Base-by-base conservation (phyloP, 2,797 vertebrate genomes). In the Ctenosaura bakeri region DNA sequence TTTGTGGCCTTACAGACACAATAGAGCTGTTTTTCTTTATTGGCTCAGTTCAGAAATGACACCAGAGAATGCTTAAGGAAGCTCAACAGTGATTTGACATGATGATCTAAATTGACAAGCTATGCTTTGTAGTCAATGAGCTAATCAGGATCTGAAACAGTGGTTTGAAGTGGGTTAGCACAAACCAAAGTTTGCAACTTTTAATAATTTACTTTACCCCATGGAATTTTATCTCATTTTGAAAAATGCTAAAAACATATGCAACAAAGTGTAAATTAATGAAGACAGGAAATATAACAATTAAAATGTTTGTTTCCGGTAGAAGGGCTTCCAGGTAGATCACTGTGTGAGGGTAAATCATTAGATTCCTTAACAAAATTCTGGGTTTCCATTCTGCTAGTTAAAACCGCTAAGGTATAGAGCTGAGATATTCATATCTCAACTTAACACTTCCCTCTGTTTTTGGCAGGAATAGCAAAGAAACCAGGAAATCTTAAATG, bases 181-280 rank as follows among this genome's bases (percentile, higher is more conserved):
- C 24, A 52, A 8, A 54, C 50, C 77, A 42, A 12, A 29, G 14
- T 88, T 88, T 81, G n/a, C 50, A 71, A 35, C 38, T n/a, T 35
- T 87, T n/a, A 38, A 62, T 88, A 80, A 81, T 80, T 88, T 88
- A 22, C 13, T 81, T 77, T 77, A 46, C 42, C 38, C 38, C 26
- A 10, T 24, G 9, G 22, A 77, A 46, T 46, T 77, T 38, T 24
- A 77, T 76, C 42, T 76, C 20, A 76, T 42, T 76, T 42, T 76
- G 26, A 26, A 78, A 50, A 26, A 50, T 50, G 26, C 50, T 78
- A 78, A 76, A 76, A 42, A 78, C 14, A 78, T 26, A 78, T 24
- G 24, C 22, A 26, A 78, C 4, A 50, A 50, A 74, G 26, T 4
- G 50, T 10, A 29, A 18, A 32, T 69, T 32, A 69, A 69, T 69